A percentile compares a stretch with the other conserved stretches of the same genome.
Conservation (phyloP, 2,888 invertebrate genomes). For the Ceramica pisi region DNA sequence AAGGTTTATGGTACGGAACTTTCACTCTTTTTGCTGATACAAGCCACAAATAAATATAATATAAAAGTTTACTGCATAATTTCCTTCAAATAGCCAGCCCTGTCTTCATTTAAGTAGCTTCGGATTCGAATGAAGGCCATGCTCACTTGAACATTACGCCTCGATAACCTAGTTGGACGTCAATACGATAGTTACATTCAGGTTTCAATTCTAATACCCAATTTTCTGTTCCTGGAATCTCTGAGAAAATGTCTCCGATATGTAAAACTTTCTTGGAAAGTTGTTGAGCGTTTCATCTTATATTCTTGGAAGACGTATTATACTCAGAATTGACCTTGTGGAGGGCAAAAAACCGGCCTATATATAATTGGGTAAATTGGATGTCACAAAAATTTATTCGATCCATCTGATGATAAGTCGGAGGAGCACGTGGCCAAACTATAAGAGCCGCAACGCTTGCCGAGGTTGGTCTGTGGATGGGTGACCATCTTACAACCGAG, state of each 20-base stretch:
- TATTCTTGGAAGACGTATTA: not conserved
- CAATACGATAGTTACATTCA: constrained; percentile 15
- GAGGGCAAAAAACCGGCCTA: not conserved
- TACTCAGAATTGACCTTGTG: not conserved
- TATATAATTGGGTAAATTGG: not conserved
- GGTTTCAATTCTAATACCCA: constrained; percentile 14
- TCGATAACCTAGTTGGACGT: constrained; percentile 10
- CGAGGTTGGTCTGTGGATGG: too few relatives aligned
- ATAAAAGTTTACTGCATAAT: not conserved
- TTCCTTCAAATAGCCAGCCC: constrained; percentile 22
- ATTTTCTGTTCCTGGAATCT: constrained; percentile 19
- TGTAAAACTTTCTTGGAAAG: not conserved
- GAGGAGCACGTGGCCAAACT: too few relatives aligned
- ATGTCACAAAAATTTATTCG: not conserved
- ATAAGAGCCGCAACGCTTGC: too few relatives aligned
- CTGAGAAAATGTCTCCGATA: not conserved
- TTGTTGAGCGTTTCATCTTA: not conserved
- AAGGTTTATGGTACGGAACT: too few relatives aligned
- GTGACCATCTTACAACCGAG: too few relatives aligned
- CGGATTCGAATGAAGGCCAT: constrained; percentile 15
- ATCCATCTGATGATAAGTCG: not conserved
- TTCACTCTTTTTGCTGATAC: too few relatives aligned
- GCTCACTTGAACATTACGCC: constrained; percentile 39
- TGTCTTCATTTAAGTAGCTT: constrained; percentile 16
- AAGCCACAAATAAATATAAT: too few relatives aligned